Evolutionary conservation across 2,888 invertebrate genomes (phyloP).

Genomic region (Penaeus monodon): DNA sequence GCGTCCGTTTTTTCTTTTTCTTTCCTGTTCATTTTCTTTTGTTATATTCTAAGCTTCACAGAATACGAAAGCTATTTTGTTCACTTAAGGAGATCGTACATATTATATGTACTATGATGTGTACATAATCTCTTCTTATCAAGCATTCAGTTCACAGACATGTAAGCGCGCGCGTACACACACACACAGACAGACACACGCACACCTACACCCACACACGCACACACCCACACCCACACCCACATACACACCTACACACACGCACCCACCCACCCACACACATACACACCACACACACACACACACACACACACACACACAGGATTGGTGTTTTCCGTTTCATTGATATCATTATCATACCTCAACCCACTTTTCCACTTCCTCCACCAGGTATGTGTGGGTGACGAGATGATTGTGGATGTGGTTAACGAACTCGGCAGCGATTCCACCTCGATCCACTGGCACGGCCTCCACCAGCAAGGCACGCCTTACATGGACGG

Average conservation of each 20-base stretch:
- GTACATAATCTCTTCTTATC: too few species aligned
- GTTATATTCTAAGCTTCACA: too few species aligned
- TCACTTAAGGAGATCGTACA: too few species aligned
- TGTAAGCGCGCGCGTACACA: neutral
- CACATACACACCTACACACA: constrained; percentile 19
- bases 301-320: too few species aligned
- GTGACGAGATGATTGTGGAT: constrained; percentile 69
- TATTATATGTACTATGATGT: too few species aligned
- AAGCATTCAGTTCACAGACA: neutral
- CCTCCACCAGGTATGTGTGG: constrained; percentile 68
- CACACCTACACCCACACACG: constrained; percentile 17
- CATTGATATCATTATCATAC: too few species aligned
- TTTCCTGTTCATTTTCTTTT: too few species aligned
- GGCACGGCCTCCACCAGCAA: constrained; percentile 72
- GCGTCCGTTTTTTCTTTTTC: too few species aligned
- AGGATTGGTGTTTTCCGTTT: neutral
- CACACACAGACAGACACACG: neutral
- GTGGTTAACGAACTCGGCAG: constrained; percentile 69
- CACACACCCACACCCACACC: constrained; percentile 27
- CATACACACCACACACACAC: neutral
- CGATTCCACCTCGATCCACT: constrained; percentile 71
- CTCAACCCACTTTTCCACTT: neutral
- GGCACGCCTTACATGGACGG: constrained; percentile 70
- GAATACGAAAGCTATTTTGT: too few species aligned
- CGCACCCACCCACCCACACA: neutral